Conservation (phyloP, 2,113 vertebrate species). For the Pterocles gutturalis region DNA sequence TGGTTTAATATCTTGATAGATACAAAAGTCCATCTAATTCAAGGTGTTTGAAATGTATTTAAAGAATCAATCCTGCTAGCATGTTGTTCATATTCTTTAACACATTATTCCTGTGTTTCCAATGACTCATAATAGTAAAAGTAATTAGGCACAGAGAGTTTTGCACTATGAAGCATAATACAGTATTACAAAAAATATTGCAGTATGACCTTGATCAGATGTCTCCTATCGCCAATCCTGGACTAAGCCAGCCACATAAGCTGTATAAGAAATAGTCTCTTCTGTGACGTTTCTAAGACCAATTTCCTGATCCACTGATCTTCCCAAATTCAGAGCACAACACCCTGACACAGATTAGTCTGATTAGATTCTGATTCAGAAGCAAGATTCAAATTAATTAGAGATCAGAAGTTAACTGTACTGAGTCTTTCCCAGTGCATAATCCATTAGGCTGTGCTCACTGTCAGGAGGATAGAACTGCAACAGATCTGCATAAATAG, state of each 20-base stretch:
- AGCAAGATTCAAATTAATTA: background rate
- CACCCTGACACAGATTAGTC: background rate
- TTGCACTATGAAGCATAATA: background rate
- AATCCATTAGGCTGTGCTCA: background rate
- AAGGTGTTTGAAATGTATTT: background rate
- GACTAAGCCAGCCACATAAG: background rate
- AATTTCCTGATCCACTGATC: background rate
- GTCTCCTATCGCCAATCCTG: background rate
- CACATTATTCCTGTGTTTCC: background rate
- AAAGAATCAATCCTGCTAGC: background rate
- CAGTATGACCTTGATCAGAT: background rate
- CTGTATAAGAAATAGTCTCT: background rate
- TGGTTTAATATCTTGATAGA: conserved; percentile 5
- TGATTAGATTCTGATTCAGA: background rate
- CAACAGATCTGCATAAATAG: background rate
- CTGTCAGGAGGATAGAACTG: background rate
- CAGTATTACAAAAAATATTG: background rate
- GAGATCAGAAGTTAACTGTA: background rate
- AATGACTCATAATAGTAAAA: background rate
- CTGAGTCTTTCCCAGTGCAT: background rate
- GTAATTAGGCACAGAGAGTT: background rate
- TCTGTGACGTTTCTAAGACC: background rate
- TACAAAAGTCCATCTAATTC: background rate
- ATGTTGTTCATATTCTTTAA: background rate
- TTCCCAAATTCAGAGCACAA: background rate